Evolutionary conservation across 2,113 vertebrate genomes (phyloP), one percentile per base, ranked within the genome.

Genomic region (Cepphus grylle): DNA sequence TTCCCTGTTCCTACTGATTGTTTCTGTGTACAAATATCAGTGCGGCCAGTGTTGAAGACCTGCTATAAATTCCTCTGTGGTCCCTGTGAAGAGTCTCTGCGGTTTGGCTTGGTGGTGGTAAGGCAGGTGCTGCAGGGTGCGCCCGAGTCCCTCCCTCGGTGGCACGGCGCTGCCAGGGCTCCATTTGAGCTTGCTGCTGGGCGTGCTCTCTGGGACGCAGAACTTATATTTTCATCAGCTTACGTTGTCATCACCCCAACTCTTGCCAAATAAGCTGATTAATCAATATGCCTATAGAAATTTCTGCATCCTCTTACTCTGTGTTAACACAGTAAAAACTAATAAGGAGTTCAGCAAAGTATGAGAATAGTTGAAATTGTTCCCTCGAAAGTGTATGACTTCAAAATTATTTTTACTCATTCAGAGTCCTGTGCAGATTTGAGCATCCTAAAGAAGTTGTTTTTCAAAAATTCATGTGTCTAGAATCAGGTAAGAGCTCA

Each of bases 201-300:
- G 4, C 0, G 0, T 38, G 17, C 18, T 49, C 8, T 34, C 49
- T 1, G 0, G 19, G n/a, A 1, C 50, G 49, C 72, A 62, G 16
- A 61, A 26, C 15, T 63, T 55, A 23, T 1, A 7, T 26, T 65
- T 70, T 70, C 49, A 49, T 38, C 32, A 29, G 3, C 18, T 34
- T 79, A 22, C 7, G 4, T 65, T 53, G 43, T 53, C 42, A 42
- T 84, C 42, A 55, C 34, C 27, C 18, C 34, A 58, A 2, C 21
- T 62, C 30, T 15, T 93, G 63, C 34, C 38, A 56, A 62, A 70
- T 14, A 78, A 45, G 27, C 63, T 42, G 40, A 22, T 97, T 78
- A 62, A 78, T 83, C 19, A 52, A 29, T 69, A 38, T 32, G 14
- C 34, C 50, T 86, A 0, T 61, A 38, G 49, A 67, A 27, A 79